Evolutionary conservation across 1,140 invertebrate genomes (phyloP), one percentile per base, ranked within the genome.

Genomic region (Drosophila kurseongensis): DNA sequence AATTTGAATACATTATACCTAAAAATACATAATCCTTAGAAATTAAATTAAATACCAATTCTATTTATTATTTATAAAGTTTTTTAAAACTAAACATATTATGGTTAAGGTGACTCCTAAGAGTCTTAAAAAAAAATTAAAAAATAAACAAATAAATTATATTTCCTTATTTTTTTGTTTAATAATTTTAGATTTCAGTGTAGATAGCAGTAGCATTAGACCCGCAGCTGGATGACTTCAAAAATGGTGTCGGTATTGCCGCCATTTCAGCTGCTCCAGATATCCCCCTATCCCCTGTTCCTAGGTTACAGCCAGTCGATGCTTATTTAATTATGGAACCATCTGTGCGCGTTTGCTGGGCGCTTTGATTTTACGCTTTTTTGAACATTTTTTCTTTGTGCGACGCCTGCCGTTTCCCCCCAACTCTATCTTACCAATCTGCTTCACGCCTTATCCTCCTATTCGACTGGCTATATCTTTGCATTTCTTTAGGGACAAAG

Each of bases 311-410:
- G 65, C 65, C 58, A 69, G 67, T 71, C 80, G 65, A 84, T 84
- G 80, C 76, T 84, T 84, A 84, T 84, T 84, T 84, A 84, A 84
- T 84, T 84, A 84, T 85, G 80, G 83, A 88, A 88, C 75, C 83
- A 88, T 88, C 83, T 88, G 83, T 88, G 83, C 83, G 78, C 75
- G 83, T 69, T 81, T 78, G 75, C 79, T 74, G 76, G 72, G 80
- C 77, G 83, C 83, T 88, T 88, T 88, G 83, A 88, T 88, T 88
- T 88, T 88, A 88, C 83, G 83, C 83, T 88, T 82, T 81, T 88
- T 74, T 88, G 79, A 88, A 36, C 83, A 88, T 75, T 85, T 83
- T 65, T 71, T 69, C 73, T 44, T 42, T 61, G 42, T 50, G 45
- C 44, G 38, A 14, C 41, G 42, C 40, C 23, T 54, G 44, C 50